A percentile compares a stretch with the other conserved stretches of the same genome.
Conservation (phyloP, 2,888 invertebrate species). For the Ennomos erosarius region DNA sequence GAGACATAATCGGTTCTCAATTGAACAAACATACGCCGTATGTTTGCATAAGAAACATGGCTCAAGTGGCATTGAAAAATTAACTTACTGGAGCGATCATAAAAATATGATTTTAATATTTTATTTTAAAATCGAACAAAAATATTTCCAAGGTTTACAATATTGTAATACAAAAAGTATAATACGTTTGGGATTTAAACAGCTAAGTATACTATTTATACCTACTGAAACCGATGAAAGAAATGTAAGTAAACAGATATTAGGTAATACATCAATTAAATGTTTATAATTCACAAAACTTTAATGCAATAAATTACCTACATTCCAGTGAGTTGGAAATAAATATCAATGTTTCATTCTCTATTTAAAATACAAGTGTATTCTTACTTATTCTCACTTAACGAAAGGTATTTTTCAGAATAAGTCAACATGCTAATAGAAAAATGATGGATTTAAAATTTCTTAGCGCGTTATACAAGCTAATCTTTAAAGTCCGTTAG, state of each 20-base stretch:
- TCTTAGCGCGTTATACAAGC: slow-evolving; percentile 23
- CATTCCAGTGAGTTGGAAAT: too few species aligned
- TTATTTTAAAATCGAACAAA: slow-evolving; percentile 15
- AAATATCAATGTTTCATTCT: too few species aligned
- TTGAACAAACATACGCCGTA: slow-evolving; percentile 59
- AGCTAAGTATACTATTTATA: too few species aligned
- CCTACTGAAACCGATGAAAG: too few species aligned
- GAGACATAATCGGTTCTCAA: slow-evolving; percentile 56
- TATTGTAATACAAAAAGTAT: slow-evolving; percentile 13
- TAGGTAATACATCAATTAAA: too few species aligned
- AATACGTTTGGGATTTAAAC: not conserved
- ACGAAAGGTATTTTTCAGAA: too few species aligned
- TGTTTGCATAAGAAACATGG: slow-evolving; percentile 49
- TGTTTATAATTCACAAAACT: too few species aligned
- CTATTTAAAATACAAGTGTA: too few species aligned
- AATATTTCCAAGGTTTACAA: slow-evolving; percentile 20
- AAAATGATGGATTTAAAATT: slow-evolving; percentile 1
- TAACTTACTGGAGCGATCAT: slow-evolving; percentile 37
- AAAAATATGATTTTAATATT: slow-evolving; percentile 31
- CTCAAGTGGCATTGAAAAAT: slow-evolving; percentile 43
- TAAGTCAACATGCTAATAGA: not conserved
- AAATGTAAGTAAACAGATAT: too few species aligned
- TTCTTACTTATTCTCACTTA: too few species aligned
- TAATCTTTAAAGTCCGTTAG: slow-evolving; percentile 47
- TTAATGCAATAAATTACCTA: too few species aligned